Percentiles rank a stretch among this genome's conserved stretches.
These are phyloP conservation scores for Oreochromis aureus DNA, from an alignment of 2,113 vertebrate genomes.

Conservation along the genomic window DNA sequence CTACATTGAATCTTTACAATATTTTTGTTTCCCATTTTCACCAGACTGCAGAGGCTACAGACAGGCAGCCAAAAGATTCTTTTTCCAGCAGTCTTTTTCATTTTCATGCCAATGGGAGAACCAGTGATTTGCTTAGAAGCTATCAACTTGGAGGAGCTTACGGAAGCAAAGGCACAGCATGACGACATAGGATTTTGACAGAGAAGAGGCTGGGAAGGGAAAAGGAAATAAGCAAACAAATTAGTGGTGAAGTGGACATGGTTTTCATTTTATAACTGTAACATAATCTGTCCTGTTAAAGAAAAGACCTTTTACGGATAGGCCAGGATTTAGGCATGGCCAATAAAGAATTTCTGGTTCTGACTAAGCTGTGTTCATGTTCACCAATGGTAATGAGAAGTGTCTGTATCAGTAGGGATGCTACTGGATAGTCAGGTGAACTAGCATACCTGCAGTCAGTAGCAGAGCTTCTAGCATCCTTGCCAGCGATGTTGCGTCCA, in stretches of 20 bases:
- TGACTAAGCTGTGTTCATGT: neutral
- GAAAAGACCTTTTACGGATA: neutral
- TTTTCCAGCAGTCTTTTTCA: conserved; percentile 6
- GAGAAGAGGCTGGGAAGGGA: neutral
- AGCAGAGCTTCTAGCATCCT: neutral
- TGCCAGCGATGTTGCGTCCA: rapidly evolving
- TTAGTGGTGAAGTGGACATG: neutral
- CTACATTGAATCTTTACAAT: neutral
- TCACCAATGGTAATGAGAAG: neutral
- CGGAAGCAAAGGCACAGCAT: neutral
- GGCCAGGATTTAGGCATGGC: neutral
- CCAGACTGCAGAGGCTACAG: neutral
- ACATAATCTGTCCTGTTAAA: neutral
- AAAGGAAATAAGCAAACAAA: neutral
- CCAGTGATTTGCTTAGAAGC: neutral
- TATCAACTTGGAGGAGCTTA: neutral
- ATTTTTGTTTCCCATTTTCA: neutral
- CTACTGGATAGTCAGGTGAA: neutral
- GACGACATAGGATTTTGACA: neutral
- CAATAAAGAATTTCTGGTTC: neutral
- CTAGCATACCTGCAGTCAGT: neutral
- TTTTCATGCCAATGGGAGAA: neutral
- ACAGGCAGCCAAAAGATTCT: neutral
- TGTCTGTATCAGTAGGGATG: neutral
- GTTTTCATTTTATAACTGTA: neutral